Base-by-base conservation (phyloP, 2,797 vertebrate species). In the Oreortyx pictus region DNA sequence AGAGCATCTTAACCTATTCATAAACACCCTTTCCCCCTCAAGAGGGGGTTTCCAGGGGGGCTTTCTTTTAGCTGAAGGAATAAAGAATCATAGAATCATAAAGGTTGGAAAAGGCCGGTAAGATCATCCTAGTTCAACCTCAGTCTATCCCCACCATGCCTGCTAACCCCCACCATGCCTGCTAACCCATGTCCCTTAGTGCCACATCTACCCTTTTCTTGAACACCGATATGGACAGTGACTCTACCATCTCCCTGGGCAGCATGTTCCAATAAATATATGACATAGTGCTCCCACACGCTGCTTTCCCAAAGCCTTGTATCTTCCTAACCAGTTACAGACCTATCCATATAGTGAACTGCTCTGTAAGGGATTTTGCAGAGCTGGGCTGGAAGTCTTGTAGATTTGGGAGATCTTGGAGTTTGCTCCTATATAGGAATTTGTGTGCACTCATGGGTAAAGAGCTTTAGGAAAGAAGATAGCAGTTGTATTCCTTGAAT, bases 381-480 rank as follows among this genome's bases (percentile, higher is more conserved):
- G 20, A 57, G 49, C 65, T 68, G 10, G 49, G 27, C 54, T 44
- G 33, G 62, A 6, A 43, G 59, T 19, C 44, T 33, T 33, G 11
- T 39, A 31, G 44, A 33, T 76, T 24, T 76, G 82, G 29, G 74
- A 92, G 15, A n/a, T 46, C 27, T 52, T 72, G 27, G 66, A 78
- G 44, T 70, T 91, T 64, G 22, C 17, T n/a, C 56, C 23, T 59
- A 22, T 35, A 1, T 27, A 6, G 9, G n/a, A 11, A 7, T 6
- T 43, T 0, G 0, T 18, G 5, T 54, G 43, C 8, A 6, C 22
- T 46, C 6, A 0, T 7, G 29, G 25, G 9, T 2, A 4, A 71
- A 47, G 60, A 60, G 41, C 24, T 66, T 52, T 44, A 66, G 59
- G 54, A 43, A 50, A 2, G 6, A 70, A 9, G 52, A 10, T 12